phyloP scores from a whole-genome alignment of 2,888 invertebrate species.

The Agrochola circellaris region DNA sequence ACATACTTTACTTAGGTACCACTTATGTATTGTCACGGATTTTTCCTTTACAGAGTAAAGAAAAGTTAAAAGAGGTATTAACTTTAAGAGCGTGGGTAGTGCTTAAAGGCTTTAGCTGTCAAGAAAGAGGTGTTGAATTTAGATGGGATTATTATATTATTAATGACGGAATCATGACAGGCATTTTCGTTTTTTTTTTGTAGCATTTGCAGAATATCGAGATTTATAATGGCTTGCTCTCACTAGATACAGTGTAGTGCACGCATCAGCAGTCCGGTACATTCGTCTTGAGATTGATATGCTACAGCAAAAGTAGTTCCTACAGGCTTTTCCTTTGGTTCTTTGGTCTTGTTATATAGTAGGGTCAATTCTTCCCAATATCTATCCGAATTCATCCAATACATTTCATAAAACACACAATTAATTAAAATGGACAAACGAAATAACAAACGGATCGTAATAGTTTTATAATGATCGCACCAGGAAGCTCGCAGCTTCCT shows the following conservation, averaged over 20 bases:
- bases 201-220: background rate
- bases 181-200: conserved; percentile 3
- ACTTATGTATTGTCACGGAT: conserved; percentile 35
- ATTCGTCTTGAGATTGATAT: background rate
- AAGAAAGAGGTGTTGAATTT: conserved; percentile 43
- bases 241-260: background rate
- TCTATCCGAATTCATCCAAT: background rate
- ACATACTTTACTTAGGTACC: conserved; percentile 35
- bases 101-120: conserved; percentile 37
- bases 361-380: background rate
- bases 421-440: conserved; percentile 24
- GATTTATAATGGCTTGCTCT: background rate
- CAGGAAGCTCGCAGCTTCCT: background rate
- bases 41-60: conserved; percentile 29
- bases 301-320: background rate
- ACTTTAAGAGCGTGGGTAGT: conserved; percentile 35
- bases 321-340: background rate
- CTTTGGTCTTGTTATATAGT: background rate
- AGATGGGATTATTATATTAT: conserved; percentile 42
- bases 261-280: background rate
- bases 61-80: conserved; percentile 41
- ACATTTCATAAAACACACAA: background rate
- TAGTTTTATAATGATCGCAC: background rate
- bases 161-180: conserved; percentile 35
- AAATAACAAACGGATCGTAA: conserved; percentile 6